A percentile compares a stretch with the other conserved stretches of the same genome.
Evolutionary conservation across 2,797 vertebrate genomes (phyloP).

Genomic region (Eptatretus atami): DNA sequence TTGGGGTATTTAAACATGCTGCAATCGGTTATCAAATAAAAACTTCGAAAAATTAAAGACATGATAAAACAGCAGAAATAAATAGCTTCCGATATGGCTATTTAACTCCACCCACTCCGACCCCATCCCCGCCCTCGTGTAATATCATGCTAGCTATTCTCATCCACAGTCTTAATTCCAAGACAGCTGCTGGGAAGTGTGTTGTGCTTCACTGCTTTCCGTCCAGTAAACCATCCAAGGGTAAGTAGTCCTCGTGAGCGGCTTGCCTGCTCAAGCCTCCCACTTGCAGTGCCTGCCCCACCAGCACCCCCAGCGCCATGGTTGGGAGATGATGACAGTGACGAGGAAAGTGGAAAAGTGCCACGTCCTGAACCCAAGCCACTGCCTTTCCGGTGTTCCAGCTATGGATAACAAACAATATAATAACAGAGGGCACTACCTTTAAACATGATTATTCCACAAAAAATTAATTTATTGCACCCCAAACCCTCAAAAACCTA

Average conservation of each 20-base stretch:
- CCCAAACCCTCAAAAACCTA: background rate
- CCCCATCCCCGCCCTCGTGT: too few relatives aligned
- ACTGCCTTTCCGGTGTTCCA: background rate
- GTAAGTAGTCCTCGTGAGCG: background rate
- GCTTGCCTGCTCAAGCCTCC: background rate
- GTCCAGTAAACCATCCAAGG: background rate
- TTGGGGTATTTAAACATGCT: too few relatives aligned
- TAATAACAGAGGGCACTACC: background rate
- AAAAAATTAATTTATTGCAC: too few relatives aligned
- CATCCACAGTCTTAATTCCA: background rate
- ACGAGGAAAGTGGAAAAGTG: conserved; percentile 1
- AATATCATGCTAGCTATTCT: background rate
- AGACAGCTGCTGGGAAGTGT: conserved; percentile 2
- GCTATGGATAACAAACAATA: background rate
- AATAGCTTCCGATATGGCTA: too few relatives aligned
- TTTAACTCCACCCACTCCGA: too few relatives aligned
- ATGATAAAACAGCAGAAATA: too few relatives aligned
- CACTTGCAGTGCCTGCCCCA: background rate
- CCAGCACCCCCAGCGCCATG: background rate
- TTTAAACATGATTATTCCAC: too few relatives aligned
- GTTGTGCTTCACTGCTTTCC: background rate
- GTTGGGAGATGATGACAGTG: conserved; percentile 1
- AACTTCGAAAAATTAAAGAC: too few relatives aligned
- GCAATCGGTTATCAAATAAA: too few relatives aligned
- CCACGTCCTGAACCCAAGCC: background rate